These are phyloP conservation scores for Lanistes nyassanus DNA, from an alignment of 1,140 invertebrate species.

Conservation along the genomic window DNA sequence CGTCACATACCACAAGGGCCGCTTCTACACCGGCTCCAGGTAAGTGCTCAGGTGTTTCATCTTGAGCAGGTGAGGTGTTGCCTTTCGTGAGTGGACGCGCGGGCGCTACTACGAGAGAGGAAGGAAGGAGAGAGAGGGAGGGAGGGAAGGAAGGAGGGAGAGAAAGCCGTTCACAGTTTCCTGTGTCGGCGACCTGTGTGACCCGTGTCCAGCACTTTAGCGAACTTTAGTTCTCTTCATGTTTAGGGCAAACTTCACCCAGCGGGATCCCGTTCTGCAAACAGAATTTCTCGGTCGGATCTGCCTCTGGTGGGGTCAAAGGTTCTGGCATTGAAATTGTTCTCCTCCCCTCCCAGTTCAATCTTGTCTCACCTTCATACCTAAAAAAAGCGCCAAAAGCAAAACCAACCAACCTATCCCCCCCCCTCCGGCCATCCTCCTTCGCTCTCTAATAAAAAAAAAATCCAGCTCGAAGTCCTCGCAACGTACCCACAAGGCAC, in stretches of 20 bases:
- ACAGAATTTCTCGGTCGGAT: background rate
- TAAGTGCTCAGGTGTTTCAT: conserved; percentile 29
- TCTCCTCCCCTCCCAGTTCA: no score
- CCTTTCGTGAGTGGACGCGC: background rate
- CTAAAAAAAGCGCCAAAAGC: no score
- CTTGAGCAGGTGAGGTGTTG: background rate
- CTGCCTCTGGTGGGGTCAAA: background rate
- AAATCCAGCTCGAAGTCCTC: no score
- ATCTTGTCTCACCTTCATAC: no score
- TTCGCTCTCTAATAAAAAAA: no score
- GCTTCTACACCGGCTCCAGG: conserved; percentile 59
- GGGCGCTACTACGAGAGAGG: background rate
- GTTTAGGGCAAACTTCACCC: background rate
- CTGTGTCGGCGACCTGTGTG: background rate
- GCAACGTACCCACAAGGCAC: no score
- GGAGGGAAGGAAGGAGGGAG: background rate
- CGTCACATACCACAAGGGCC: conserved; percentile 46
- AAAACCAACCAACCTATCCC: no score
- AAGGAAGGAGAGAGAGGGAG: background rate
- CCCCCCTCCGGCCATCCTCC: no score
- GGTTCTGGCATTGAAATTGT: no score
- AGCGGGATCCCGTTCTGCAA: background rate
- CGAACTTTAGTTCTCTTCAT: background rate
- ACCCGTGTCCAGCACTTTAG: background rate
- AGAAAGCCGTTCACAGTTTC: background rate